Evolutionary conservation across 2,113 vertebrate species (phyloP), one percentile per base, ranked within the genome.

Genomic region (Actinemys pallida): DNA sequence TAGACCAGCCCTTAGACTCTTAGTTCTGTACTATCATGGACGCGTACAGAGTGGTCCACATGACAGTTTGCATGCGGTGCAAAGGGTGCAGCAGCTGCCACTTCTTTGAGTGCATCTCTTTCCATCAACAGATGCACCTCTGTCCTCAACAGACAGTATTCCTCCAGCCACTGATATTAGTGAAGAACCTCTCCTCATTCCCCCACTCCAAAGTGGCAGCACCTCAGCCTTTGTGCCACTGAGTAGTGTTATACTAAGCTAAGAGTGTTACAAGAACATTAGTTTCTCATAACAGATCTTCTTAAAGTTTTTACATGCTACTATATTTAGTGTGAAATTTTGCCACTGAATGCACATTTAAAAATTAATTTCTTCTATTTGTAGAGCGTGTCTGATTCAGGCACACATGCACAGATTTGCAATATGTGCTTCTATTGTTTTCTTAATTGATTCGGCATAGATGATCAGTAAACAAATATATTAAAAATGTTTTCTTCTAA

Each of bases 241-340:
- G 1, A 82, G 82, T 85, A 59, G 20, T 95, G 27, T 78, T 84
- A 47, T 47, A 90, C 93, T 49, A 56, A 93, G 89, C 86, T 94
- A 82, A 89, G 90, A 69, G 93, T 76, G 93, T 90, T 29, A 82
- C 42, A 92, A n/a, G 45, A 80, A 97, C 22, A 89, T 20, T 10
- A 84, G 53, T 69, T 65, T 89, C 72, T 76, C 76, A 5, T 87
- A 52, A 90, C 93, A 90, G 10, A 85, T 94, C 93, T 90, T 92
- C 93, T 94, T 62, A 81, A 57, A 72, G 81, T 83, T 75, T 92
- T 5, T 95, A 91, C 89, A n/a, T 96, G 88, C 59, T 88, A 76
- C 52, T n/a, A 19, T 88, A 86, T 91, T 97, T 95, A 93, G 86
- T 65, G 39, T 65, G 76, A 78, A 47, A 69, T 25, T 88, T 91